These are phyloP conservation scores for Meleagris gallopavo DNA, from an alignment of 2,113 vertebrate genomes.

Conservation along the genomic window DNA sequence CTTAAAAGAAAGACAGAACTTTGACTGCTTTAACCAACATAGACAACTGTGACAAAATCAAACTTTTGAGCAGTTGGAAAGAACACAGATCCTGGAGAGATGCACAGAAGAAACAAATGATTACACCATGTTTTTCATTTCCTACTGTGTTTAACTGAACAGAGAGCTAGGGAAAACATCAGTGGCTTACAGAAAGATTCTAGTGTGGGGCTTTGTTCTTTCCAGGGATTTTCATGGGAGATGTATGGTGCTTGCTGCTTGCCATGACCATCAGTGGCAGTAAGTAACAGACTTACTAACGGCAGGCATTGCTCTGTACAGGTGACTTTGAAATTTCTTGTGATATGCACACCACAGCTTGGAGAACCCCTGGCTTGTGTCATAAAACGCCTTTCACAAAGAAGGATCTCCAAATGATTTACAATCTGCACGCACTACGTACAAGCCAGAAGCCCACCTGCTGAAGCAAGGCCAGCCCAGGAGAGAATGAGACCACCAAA, in stretches of 20 bases:
- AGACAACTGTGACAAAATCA: not conserved
- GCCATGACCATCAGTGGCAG: not conserved
- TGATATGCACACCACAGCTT: not conserved
- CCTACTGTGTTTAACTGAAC: not conserved
- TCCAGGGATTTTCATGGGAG: not conserved
- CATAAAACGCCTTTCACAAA: not conserved
- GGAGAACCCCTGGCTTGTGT: not conserved
- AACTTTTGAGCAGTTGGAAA: not conserved
- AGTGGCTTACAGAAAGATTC: not conserved
- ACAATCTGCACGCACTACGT: not conserved
- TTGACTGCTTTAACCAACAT: not conserved
- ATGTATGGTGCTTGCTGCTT: fast-evolving
- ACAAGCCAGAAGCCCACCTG: not conserved
- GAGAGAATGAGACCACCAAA: not conserved
- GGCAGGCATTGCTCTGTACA: not conserved
- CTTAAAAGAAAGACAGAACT: constrained; percentile 4
- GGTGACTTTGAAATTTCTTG: not conserved
- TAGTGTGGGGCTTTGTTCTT: not conserved
- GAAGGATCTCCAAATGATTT: not conserved
- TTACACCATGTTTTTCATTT: not conserved
- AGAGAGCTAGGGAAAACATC: not conserved
- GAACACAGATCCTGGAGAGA: not conserved
- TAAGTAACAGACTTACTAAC: not conserved
- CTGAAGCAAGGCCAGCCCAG: not conserved
- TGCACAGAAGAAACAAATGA: not conserved